A percentile compares a stretch with the other conserved stretches of the same genome.
phyloP scores from a whole-genome alignment of 2,797 vertebrate species.

The Spinibarbus caldwelli region DNA sequence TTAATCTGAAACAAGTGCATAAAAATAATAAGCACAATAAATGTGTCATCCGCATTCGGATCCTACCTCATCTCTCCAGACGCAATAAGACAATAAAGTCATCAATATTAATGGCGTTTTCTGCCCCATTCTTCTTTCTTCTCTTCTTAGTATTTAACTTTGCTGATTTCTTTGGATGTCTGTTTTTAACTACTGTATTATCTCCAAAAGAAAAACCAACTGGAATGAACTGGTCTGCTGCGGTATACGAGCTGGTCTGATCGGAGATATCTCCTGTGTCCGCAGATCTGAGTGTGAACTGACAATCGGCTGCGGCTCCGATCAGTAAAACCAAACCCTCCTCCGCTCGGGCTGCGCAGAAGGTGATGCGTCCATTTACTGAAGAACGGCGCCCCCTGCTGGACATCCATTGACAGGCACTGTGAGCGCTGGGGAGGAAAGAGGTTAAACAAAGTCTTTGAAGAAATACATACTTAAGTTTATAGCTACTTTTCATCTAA shows the following conservation, averaged over 20 bases:
- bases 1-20: conserved; percentile 14
- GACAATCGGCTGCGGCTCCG: conserved; percentile 64
- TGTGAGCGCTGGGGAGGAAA: background rate
- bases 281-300: conserved; percentile 70
- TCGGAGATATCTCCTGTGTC: conserved; percentile 72
- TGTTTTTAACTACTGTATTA: conserved; percentile 60
- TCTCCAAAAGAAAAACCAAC: conserved; percentile 55
- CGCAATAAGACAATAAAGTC: conserved; percentile 76
- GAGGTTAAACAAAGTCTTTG: background rate
- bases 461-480: background rate
- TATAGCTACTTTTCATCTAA: background rate
- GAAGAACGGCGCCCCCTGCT: conserved; percentile 68
- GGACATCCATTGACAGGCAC: conserved; percentile 42
- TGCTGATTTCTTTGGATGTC: conserved; percentile 50
- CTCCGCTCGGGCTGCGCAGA: conserved; percentile 36
- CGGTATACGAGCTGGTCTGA: conserved; percentile 64
- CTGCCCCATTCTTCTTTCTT: conserved; percentile 77
- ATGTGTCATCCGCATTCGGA: conserved; percentile 28
- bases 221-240: conserved; percentile 66
- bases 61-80: conserved; percentile 80
- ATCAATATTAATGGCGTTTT: conserved; percentile 74
- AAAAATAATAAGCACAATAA: conserved; percentile 33
- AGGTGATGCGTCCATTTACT: conserved; percentile 26
- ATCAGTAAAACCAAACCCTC: conserved; percentile 32
- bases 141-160: conserved; percentile 59